Evolutionary conservation across 1,140 invertebrate species (phyloP), one percentile per base, ranked within the genome.

Genomic region (Drosophila santomea): DNA sequence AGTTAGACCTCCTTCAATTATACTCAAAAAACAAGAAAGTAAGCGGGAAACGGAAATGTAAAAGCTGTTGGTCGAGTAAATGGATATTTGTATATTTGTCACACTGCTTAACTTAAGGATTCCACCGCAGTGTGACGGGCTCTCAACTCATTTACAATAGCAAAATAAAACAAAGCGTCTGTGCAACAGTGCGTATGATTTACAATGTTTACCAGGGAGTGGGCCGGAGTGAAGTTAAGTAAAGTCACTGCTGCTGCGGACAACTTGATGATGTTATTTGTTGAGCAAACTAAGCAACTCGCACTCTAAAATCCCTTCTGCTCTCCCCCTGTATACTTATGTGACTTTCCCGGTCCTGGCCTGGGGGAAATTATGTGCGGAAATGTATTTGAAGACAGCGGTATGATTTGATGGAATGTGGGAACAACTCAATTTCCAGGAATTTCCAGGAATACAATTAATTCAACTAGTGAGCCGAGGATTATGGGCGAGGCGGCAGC

Each of bases 361-460:
- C 63, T 43, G 45, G n/a, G 60, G 79, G 28, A 74, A 67, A 76
- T 51, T 78, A 55, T 59, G n/a, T 47, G 61, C 47, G 11, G 39
- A 68, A 84, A 74, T 69, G 69, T 59, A 74, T 58, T 80, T 43
- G 52, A 89, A 84, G 80, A 23, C 45, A 28, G 38, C 28, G 59
- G 43, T 56, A 45, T 62, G 64, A 62, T 47, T 71, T 75, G 60
- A 74, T 68, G 73, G 73, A 75, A 67, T 76, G 60, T 55, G 78
- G 52, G 71, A 89, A 69, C 78, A 83, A 82, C 80, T 88, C 76
- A 80, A 88, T 88, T 88, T 89, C 69, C 63, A 68, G 57, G 76
- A 80, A 88, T 88, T 88, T 89, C 69, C 63, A 68, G 57, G 60
- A 71, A 85, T 67, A 78, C 52, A 85, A 85, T 85, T 85, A 85